Evolutionary conservation across 2,113 vertebrate genomes (phyloP), one percentile per base, ranked within the genome.

Genomic region (Apeltes quadracus): DNA sequence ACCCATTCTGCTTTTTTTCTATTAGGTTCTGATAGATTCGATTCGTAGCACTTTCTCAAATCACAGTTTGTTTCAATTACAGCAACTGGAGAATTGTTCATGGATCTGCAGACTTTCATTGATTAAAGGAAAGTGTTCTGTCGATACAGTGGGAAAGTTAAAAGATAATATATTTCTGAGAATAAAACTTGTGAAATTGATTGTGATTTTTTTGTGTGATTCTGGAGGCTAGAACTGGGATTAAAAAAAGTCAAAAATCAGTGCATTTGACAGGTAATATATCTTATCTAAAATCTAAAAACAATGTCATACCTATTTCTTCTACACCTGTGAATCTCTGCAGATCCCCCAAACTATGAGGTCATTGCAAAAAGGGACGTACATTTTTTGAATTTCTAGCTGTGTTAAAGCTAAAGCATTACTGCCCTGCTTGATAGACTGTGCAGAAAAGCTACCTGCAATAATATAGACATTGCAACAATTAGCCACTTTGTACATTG

Each of bases 401-500:
- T 61, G 16, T 62, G 53, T 56, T 53, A 36, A 36, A 53, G 44
- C 44, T 43, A 44, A 61, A 69, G 34, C 38, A 16, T 43, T n/a
- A 43, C 23, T 38, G 61, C 16, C 9, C 16, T 18, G 50, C 48
- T 62, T 69, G 10, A 68, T 66, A 55, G 57, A 67, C 59, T 55
- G 58, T 69, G 62, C 72, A 73, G 59, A 56, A 61, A 70, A 39
- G 8, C 51, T 54, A 68, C 63, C 55, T 13, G 46, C 56, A 71
- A 61, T 43, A 62, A 79, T 4, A 51, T 18, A 1, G 53, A 54
- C 10, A 66, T 65, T 15, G 94, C 90, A 93, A 89, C 89, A 70
- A 91, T 86, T 86, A 87, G 43, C n/a, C 41, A 53, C 48, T 50
- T 44, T 46, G 58, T 48, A 53, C 44, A 44, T 58, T 88, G 84